A percentile compares a stretch with the other conserved stretches of the same genome.
Evolutionary conservation across 2,888 invertebrate genomes (phyloP).

Genomic region (Acanthosepion lycidas): DNA sequence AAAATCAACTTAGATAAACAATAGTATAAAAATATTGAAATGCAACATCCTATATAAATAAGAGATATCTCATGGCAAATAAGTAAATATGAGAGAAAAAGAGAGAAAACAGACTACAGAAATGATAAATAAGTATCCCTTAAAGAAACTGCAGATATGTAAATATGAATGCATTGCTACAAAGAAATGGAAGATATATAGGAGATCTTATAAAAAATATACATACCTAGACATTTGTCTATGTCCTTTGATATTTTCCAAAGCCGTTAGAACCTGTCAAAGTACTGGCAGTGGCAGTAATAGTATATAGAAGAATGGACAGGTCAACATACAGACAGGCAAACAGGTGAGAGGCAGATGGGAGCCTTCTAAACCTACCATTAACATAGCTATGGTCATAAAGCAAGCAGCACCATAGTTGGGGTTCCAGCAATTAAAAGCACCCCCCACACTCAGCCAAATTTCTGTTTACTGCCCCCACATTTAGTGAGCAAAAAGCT

Average conservation of each 20-base stretch:
- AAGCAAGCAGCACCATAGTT: not conserved
- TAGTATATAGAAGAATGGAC: not conserved
- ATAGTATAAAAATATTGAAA: not conserved
- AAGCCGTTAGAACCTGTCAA: not conserved
- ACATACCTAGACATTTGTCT: slow-evolving; percentile 9
- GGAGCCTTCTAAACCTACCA: not conserved
- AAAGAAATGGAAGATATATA: no score
- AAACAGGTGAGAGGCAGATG: not conserved
- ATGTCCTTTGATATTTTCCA: slow-evolving; percentile 16
- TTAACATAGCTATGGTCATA: not conserved
- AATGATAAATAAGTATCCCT: no score
- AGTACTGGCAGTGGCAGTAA: not conserved
- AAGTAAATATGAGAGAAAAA: not conserved
- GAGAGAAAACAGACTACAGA: not conserved
- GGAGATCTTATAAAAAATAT: not conserved
- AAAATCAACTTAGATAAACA: not conserved
- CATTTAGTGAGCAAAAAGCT: not conserved
- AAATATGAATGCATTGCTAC: no score
- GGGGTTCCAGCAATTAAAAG: not conserved
- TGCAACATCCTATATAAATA: not conserved
- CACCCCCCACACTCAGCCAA: not conserved
- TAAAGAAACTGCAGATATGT: no score
- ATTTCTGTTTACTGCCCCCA: not conserved
- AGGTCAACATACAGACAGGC: not conserved
- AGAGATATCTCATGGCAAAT: not conserved